phyloP scores from a whole-genome alignment of 1,140 invertebrate species.

The Pemphigus obesinymphae region DNA sequence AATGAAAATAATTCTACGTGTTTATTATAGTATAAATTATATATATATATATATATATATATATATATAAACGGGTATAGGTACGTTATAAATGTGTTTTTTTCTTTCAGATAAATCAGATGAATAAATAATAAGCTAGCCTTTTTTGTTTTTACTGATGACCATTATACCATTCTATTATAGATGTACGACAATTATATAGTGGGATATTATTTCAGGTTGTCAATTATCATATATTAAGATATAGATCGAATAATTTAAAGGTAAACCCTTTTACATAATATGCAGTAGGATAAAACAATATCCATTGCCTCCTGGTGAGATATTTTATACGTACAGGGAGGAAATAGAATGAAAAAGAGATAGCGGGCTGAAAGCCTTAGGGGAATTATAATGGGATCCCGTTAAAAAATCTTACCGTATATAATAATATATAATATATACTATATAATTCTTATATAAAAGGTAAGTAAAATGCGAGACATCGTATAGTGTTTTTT shows the following conservation, averaged over 20 bases:
- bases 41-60: background rate
- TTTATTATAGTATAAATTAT: constrained; percentile 35
- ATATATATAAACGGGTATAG: background rate
- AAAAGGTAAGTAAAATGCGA: background rate
- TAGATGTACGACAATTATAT: constrained; percentile 12
- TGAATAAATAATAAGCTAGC: constrained; percentile 20
- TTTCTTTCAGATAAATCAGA: constrained; percentile 12
- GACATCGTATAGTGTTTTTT: background rate
- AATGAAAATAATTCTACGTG: constrained; percentile 33
- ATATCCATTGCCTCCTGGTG: background rate
- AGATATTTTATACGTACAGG: background rate
- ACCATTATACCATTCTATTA: constrained; percentile 17
- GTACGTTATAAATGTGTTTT: constrained; percentile 24
- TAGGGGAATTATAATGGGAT: constrained; percentile 5
- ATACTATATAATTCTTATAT: background rate
- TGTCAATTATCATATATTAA: constrained; percentile 39
- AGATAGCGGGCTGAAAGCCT: background rate
- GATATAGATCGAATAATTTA: constrained; percentile 23
- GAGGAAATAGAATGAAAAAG: background rate
- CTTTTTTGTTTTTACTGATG: background rate
- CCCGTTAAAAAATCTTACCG: too few species aligned
- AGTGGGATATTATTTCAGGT: background rate
- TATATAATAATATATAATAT: background rate
- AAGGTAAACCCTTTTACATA: constrained; percentile 3
- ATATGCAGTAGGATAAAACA: background rate